Conservation (phyloP, 2,888 invertebrate species). For the Caenorhabditis zanzibari region DNA sequence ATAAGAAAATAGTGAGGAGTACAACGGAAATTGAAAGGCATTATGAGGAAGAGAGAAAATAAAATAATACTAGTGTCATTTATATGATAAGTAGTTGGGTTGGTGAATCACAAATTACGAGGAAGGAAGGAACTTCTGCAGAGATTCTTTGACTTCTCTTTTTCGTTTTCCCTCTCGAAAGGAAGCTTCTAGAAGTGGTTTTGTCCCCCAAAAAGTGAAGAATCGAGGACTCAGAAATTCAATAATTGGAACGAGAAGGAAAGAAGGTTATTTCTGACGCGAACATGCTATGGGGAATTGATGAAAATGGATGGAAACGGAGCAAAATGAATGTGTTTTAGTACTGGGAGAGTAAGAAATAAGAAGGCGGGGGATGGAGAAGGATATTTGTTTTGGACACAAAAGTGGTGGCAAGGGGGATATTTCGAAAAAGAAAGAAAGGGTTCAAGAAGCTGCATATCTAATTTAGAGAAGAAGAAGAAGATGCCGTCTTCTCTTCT, state of each 20-base stretch:
- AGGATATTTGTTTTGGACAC: slow-evolving; percentile 31
- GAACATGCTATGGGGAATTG: slow-evolving; percentile 52
- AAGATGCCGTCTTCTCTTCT: slow-evolving; percentile 9
- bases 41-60: slow-evolving; percentile 8
- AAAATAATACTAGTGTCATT: not conserved
- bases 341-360: slow-evolving; percentile 10
- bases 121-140: not conserved
- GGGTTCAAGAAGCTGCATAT: slow-evolving; percentile 36
- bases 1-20: not conserved
- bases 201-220: too few relatives aligned
- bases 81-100: slow-evolving; percentile 2
- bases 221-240: slow-evolving; percentile 16
- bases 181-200: too few relatives aligned
- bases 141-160: too few relatives aligned
- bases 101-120: slow-evolving; percentile 6
- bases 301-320: slow-evolving; percentile 44
- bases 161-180: too few relatives aligned
- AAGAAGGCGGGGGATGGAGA: slow-evolving; percentile 10
- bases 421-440: slow-evolving; percentile 2
- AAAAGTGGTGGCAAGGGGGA: slow-evolving; percentile 17
- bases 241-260: slow-evolving; percentile 5
- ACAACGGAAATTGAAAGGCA: slow-evolving; percentile 3
- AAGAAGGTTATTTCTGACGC: slow-evolving; percentile 30
- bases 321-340: slow-evolving; percentile 27
- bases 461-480: slow-evolving; percentile 14